Evolutionary conservation across 1,140 invertebrate genomes (phyloP).

Genomic region (Ditylenchus dipsaci): DNA sequence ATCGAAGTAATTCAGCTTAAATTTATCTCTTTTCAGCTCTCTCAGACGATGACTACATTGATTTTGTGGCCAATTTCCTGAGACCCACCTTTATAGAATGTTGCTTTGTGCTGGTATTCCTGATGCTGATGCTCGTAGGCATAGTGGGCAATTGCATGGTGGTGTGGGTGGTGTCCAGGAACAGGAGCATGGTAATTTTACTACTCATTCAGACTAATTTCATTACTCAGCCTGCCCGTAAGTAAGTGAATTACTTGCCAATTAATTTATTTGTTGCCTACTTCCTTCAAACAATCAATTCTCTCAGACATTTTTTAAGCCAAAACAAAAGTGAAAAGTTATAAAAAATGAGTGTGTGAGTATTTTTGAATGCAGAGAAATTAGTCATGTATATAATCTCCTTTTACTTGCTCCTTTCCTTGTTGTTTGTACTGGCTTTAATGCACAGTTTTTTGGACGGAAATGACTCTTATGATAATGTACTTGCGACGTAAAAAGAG

Average conservation of each 20-base stretch:
- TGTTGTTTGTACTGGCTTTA: no score
- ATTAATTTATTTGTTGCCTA: neutral
- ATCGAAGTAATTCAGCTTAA: no score
- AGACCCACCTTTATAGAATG: slow-evolving; percentile 25
- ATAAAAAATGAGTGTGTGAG: no score
- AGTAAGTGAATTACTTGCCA: neutral
- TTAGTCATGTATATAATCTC: no score
- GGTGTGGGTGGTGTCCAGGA: slow-evolving; percentile 16
- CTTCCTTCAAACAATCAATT: no score
- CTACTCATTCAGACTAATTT: neutral
- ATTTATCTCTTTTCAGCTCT: slow-evolving; percentile 2
- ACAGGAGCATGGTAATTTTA: slow-evolving; percentile 18
- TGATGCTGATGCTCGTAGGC: slow-evolving; percentile 25
- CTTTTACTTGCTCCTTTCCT: no score
- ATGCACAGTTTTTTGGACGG: no score
- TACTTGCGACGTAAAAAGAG: no score
- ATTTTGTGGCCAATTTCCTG: slow-evolving; percentile 30
- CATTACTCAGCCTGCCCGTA: neutral
- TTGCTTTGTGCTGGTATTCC: slow-evolving; percentile 20
- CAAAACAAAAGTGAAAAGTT: no score
- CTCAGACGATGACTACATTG: slow-evolving; percentile 26
- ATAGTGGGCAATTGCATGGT: slow-evolving; percentile 24
- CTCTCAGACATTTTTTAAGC: no score
- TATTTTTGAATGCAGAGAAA: no score
- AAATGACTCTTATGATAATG: no score